These are phyloP conservation scores for Muschampia plurimacula DNA, from an alignment of 2,888 invertebrate species.

Conservation along the genomic window DNA sequence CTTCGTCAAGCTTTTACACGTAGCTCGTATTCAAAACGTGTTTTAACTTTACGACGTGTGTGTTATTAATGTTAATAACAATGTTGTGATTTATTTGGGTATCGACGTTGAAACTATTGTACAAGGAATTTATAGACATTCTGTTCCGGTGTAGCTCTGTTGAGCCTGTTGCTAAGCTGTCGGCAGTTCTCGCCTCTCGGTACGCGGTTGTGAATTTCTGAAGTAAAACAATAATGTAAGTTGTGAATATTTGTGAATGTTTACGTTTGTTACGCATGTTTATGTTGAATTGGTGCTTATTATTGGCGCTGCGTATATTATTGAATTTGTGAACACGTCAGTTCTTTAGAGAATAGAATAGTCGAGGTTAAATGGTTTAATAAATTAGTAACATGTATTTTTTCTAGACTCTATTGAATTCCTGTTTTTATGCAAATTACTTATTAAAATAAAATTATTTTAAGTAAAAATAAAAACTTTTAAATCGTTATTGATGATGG, in stretches of 20 bases:
- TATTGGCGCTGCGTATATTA: slow-evolving; percentile 23
- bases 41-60: slow-evolving; percentile 58
- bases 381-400: background rate
- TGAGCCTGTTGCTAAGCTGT: background rate
- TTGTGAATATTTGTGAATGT: slow-evolving; percentile 18
- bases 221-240: slow-evolving; percentile 40
- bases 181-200: background rate
- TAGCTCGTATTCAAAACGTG: slow-evolving; percentile 50
- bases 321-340: slow-evolving; percentile 25
- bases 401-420: no score
- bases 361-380: slow-evolving; percentile 11
- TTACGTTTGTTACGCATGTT: slow-evolving; percentile 38
- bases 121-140: slow-evolving; percentile 48
- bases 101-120: slow-evolving; percentile 49
- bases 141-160: slow-evolving; percentile 26
- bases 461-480: no score
- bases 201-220: slow-evolving; percentile 33
- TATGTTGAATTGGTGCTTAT: slow-evolving; percentile 34
- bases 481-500: no score
- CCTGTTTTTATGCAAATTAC: no score
- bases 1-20: slow-evolving; percentile 50
- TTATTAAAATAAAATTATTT: no score
- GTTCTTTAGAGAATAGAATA: slow-evolving; percentile 11
- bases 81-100: slow-evolving; percentile 70
- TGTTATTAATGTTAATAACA: slow-evolving; percentile 52